These are phyloP conservation scores for Xenopus tropicalis DNA, from an alignment of 2,113 vertebrate species.

Conservation along the genomic window UCB_Xtro_10.0 CM004446.2:108330501-108331000, in stretches of 20 bases:
- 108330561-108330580: too few species aligned
- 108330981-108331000: slow-evolving; percentile 15
- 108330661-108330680: too few species aligned
- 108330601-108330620: too few species aligned
- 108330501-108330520: too few species aligned
- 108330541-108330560: too few species aligned
- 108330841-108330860: slow-evolving; percentile 29
- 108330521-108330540: too few species aligned
- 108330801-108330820: slow-evolving; percentile 37
- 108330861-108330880: neutral
- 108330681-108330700: neutral
- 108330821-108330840: slow-evolving; percentile 3
- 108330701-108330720: neutral
- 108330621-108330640: too few species aligned
- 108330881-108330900: slow-evolving; percentile 13
- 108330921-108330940: slow-evolving; percentile 2
- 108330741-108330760: neutral
- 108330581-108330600: too few species aligned
- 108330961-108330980: slow-evolving; percentile 29
- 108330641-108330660: too few species aligned
- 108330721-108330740: neutral
- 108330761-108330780: slow-evolving; percentile 1
- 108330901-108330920: slow-evolving; percentile 39
- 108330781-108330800: slow-evolving; percentile 22
- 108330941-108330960: slow-evolving; percentile 25